Percentiles rank a stretch among this genome's conserved stretches.
These are phyloP conservation scores for Drosophila orena DNA, from an alignment of 1,140 invertebrate genomes.

Conservation along the genomic window DNA sequence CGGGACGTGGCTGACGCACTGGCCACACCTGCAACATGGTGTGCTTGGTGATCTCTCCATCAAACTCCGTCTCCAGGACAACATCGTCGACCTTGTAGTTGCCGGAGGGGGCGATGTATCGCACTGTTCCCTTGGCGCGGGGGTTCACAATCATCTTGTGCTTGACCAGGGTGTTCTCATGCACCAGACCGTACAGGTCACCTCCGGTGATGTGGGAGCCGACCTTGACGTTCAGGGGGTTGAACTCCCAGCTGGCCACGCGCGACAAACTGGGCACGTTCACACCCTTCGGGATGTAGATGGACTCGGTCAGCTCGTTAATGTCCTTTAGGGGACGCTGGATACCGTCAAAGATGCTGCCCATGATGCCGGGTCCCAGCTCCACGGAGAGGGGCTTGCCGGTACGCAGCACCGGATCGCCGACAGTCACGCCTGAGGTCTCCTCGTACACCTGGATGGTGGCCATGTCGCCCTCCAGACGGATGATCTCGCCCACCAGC, in stretches of 20 bases:
- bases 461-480: conserved; percentile 95
- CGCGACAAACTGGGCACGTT: conserved; percentile 96
- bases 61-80: conserved; percentile 98
- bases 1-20: conserved; percentile 98
- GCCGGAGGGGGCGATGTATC: conserved; percentile 96
- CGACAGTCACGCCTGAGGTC: conserved; percentile 99
- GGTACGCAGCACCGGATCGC: conserved; percentile 98
- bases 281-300: conserved; percentile 99
- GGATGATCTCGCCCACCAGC: conserved; percentile 99
- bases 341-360: conserved; percentile 97
- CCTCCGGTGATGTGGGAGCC: conserved; percentile 99
- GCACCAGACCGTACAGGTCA: conserved; percentile 97
- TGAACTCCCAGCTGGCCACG: conserved; percentile 96
- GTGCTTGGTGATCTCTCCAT: conserved; percentile 96
- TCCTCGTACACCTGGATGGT: conserved; percentile 94
- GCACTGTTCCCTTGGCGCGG: conserved; percentile 97
- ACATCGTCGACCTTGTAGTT: conserved; percentile 98
- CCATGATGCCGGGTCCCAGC: conserved; percentile 90
- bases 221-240: conserved; percentile 94
- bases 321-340: conserved; percentile 99
- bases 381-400: conserved; percentile 98
- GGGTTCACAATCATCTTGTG: conserved; percentile 98
- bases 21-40: conserved; percentile 98
- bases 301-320: conserved; percentile 95
- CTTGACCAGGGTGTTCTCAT: conserved; percentile 99